Base-by-base conservation (phyloP, 2,113 vertebrate genomes). In the Probosciger aterrimus region DNA sequence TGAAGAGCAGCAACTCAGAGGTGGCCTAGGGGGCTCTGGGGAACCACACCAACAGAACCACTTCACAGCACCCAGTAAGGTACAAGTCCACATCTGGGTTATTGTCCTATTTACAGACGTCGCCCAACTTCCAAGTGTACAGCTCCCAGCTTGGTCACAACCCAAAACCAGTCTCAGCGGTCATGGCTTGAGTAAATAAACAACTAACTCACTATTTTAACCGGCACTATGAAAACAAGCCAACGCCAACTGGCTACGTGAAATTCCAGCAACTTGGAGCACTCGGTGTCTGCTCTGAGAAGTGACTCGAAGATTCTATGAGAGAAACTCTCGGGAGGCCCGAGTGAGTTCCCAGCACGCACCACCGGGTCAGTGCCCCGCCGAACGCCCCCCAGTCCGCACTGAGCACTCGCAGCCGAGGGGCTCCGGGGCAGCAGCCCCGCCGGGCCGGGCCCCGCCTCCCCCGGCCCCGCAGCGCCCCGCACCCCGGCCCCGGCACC, bases 31-130 rank as follows among this genome's bases (percentile, higher is more conserved):
- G 35, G 15, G 11, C 11, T 2, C 6, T 3, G 52, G 3, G 64
- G 49, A 31, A 4, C 25, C 4, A 3, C 2, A 12, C 24, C 4
- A 7, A 25, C 28, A 8, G 27, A 31, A 7, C 47, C 23, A 24
- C 33, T 15, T 11, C 43, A 37, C 4, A 53, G 73, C 4, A 1
- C 39, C 17, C 44, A 5, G 59, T 7, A 20, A 22, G 18, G 14
- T 5, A 9, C 31, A 4, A 2, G 27, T 2, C 14, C 10, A 0
- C 0, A 2, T 4, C 2, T 0, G 11, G 39, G 52, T 13, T 4
- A 9, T 1, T 3, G 47, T 19, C 30, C 37, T 2, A 30, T 6
- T 14, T 33, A 17, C 14, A 1, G 44, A 11, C 20, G 3, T 0
- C 4, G 39, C 14, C 73, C 64, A 25, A 9, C 44, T 59, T 59